phyloP scores from a whole-genome alignment of 1,140 invertebrate genomes.

The Halesus radiatus region DNA sequence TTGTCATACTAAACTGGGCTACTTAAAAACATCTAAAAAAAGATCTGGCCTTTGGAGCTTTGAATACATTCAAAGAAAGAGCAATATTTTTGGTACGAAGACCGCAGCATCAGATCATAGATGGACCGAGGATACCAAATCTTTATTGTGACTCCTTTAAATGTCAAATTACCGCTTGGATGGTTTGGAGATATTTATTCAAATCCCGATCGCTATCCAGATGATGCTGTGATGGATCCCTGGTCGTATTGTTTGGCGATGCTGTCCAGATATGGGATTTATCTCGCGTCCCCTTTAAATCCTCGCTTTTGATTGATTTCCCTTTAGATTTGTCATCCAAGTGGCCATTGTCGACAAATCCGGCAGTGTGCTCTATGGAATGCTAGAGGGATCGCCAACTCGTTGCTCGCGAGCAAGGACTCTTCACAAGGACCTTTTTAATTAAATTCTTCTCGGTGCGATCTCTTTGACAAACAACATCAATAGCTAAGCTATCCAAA shows the following conservation, averaged over 20 bases:
- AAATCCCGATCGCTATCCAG: constrained; percentile 36
- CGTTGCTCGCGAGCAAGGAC: too few species aligned
- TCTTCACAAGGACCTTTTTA: too few species aligned
- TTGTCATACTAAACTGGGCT: too few species aligned
- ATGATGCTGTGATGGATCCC: constrained; percentile 45
- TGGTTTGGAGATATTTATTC: constrained; percentile 31
- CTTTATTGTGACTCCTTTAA: constrained; percentile 27
- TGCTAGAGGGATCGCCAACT: too few species aligned
- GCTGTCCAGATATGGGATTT: constrained; percentile 47
- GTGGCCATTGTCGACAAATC: constrained; percentile 29
- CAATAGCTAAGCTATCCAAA: too few species aligned
- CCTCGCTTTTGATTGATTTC: constrained; percentile 48
- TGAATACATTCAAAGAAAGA: too few species aligned
- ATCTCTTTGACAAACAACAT: too few species aligned
- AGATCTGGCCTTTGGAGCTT: neutral
- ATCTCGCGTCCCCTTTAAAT: constrained; percentile 28
- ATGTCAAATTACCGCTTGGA: constrained; percentile 35
- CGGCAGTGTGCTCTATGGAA: neutral
- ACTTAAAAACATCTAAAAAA: neutral
- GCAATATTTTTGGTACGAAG: too few species aligned
- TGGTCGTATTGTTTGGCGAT: constrained; percentile 45
- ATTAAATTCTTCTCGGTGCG: too few species aligned
- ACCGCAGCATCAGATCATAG: neutral
- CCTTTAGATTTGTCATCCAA: constrained; percentile 50
- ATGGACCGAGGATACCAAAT: neutral